phyloP scores from a whole-genome alignment of 2,113 vertebrate species.

The Myrmecophaga tridactyla region DNA sequence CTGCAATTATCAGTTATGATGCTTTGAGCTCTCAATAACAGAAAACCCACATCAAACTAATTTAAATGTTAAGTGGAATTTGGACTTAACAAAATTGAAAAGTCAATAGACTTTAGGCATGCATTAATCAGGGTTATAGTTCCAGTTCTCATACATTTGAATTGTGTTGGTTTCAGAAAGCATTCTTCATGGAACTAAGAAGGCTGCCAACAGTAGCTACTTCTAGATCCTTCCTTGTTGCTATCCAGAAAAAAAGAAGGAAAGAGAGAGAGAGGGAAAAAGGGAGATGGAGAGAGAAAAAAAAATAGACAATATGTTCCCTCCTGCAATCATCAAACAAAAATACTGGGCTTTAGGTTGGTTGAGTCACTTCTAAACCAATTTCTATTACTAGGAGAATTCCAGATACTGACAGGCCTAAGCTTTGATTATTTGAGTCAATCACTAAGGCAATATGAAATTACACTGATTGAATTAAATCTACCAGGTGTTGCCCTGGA shows the following conservation, averaged over 20 bases:
- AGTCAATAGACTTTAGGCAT: background rate
- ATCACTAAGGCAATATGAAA: background rate
- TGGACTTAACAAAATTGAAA: background rate
- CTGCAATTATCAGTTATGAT: background rate
- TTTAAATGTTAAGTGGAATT: background rate
- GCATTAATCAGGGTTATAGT: background rate
- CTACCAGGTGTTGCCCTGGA: fast-evolving
- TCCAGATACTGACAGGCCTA: background rate
- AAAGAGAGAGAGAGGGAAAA: background rate
- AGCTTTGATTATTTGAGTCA: background rate
- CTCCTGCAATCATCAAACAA: background rate
- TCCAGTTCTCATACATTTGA: background rate
- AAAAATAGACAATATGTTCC: background rate
- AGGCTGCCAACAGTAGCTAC: background rate
- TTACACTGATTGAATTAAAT: background rate
- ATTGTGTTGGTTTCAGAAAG: background rate
- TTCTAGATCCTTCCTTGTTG: background rate
- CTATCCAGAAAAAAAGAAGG: background rate
- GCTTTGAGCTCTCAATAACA: background rate
- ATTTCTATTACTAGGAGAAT: background rate
- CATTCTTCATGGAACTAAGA: background rate
- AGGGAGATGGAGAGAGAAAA: no score
- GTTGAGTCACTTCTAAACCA: background rate
- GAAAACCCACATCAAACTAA: background rate
- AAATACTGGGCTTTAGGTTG: background rate